phyloP scores from a whole-genome alignment of 2,888 invertebrate species.

The Blera fallax region DNA sequence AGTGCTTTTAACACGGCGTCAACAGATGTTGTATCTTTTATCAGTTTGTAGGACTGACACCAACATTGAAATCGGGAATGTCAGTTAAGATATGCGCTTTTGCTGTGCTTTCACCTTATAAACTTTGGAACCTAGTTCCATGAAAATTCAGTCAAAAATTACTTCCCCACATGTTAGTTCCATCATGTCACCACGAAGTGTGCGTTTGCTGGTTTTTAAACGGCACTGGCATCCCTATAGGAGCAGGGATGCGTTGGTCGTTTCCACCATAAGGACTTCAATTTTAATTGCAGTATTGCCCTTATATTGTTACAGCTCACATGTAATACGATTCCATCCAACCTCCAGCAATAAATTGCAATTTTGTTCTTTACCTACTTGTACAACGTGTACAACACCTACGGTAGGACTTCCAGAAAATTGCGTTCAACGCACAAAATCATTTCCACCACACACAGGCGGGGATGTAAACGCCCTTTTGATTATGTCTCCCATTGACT shows the following conservation, averaged over 20 bases:
- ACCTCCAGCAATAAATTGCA: constrained; percentile 56
- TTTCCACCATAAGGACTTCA: constrained; percentile 50
- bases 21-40: too few species aligned
- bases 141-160: too few species aligned
- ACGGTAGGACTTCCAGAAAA: constrained; percentile 60
- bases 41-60: too few species aligned
- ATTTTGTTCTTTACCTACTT: constrained; percentile 46
- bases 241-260: background rate
- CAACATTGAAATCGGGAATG: too few species aligned
- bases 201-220: too few species aligned
- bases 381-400: constrained; percentile 69
- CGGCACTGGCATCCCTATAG: too few species aligned
- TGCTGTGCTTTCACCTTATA: too few species aligned
- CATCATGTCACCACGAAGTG: too few species aligned
- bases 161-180: too few species aligned
- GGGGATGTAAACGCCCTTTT: constrained; percentile 70
- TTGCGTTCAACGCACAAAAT: constrained; percentile 48
- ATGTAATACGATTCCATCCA: constrained; percentile 38
- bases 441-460: constrained; percentile 63
- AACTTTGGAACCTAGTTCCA: too few species aligned
- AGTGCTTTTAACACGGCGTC: too few species aligned
- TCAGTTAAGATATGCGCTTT: too few species aligned
- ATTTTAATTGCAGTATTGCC: constrained; percentile 55
- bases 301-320: constrained; percentile 19
- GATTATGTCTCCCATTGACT: constrained; percentile 69